These are phyloP conservation scores for Elegia similella DNA, from an alignment of 2,888 invertebrate genomes.

Conservation along the genomic window DNA sequence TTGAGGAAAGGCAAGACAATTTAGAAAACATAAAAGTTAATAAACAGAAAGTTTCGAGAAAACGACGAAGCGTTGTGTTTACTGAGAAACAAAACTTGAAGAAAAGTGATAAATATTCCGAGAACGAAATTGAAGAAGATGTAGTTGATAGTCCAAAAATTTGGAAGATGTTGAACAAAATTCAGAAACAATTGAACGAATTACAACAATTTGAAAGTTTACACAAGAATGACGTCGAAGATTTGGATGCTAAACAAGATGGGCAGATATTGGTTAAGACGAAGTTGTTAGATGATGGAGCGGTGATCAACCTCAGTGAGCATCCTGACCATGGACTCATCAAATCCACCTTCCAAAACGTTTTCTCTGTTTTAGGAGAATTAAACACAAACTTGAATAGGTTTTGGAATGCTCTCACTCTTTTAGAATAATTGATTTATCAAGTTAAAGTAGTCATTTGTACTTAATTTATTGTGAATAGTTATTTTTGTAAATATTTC, in stretches of 20 bases:
- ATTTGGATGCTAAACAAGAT: constrained; percentile 27
- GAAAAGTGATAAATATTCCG: constrained; percentile 33
- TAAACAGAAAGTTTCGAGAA: constrained; percentile 24
- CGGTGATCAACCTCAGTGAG: constrained; percentile 41
- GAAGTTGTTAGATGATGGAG: constrained; percentile 46
- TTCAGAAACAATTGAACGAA: constrained; percentile 47
- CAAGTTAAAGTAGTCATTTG: neutral
- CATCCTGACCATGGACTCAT: constrained; percentile 49
- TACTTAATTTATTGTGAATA: constrained; percentile 1
- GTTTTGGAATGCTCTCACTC: constrained; percentile 55
- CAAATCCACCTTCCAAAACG: constrained; percentile 51
- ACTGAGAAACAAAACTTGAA: constrained; percentile 25
- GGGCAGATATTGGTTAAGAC: constrained; percentile 45
- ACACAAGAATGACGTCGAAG: constrained; percentile 28
- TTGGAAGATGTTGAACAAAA: constrained; percentile 49
- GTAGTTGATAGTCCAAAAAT: constrained; percentile 40
- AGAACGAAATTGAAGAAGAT: constrained; percentile 49
- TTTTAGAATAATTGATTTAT: constrained; percentile 48
- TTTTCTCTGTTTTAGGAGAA: constrained; percentile 53
- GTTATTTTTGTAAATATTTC: constrained; percentile 3
- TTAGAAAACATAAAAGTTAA: constrained; percentile 23
- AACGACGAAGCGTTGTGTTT: constrained; percentile 26
- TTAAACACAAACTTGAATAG: constrained; percentile 61
- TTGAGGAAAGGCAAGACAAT: constrained; percentile 23
- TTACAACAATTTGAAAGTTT: constrained; percentile 41